Evolutionary conservation across 2,888 invertebrate genomes (phyloP).

Genomic region (Aporophyla lueneburgensis): DNA sequence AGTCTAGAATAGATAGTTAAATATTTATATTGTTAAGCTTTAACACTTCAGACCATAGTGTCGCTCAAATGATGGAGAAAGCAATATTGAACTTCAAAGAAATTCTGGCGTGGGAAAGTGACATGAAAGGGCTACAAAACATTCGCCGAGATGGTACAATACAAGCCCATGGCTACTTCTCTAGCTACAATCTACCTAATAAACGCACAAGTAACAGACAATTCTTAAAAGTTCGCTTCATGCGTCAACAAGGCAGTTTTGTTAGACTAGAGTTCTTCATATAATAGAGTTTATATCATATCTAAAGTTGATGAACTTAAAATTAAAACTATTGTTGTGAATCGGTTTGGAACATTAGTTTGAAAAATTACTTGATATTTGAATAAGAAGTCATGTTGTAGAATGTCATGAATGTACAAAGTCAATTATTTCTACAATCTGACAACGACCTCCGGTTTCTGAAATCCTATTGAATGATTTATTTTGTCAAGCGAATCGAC

Average conservation of each 20-base stretch:
- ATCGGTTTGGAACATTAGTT: slow-evolving; percentile 50
- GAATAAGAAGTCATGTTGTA: slow-evolving; percentile 21
- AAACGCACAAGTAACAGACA: slow-evolving; percentile 77
- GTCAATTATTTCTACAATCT: slow-evolving; percentile 49
- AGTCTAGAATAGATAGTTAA: slow-evolving; percentile 88
- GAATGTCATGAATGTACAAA: slow-evolving; percentile 26
- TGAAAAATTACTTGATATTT: background rate
- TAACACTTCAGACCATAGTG: slow-evolving; percentile 76
- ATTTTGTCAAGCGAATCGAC: background rate
- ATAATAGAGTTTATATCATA: slow-evolving; percentile 31
- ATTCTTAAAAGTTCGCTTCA: slow-evolving; percentile 53
- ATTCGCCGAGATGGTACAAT: slow-evolving; percentile 18
- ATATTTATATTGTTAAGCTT: slow-evolving; percentile 84
- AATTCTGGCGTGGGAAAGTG: slow-evolving; percentile 28
- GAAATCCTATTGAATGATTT: background rate
- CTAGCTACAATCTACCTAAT: slow-evolving; percentile 43
- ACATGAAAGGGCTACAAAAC: background rate
- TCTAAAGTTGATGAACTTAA: slow-evolving; percentile 28
- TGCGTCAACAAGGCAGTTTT: slow-evolving; percentile 40
- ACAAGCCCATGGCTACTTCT: slow-evolving; percentile 26
- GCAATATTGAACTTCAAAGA: slow-evolving; percentile 42
- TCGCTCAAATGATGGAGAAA: slow-evolving; percentile 75
- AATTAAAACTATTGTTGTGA: slow-evolving; percentile 9
- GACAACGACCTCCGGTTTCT: background rate
- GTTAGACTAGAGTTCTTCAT: slow-evolving; percentile 46